These are phyloP conservation scores for Paradisaea rubra DNA, from an alignment of 2,113 vertebrate species.

Conservation along the genomic window DNA sequence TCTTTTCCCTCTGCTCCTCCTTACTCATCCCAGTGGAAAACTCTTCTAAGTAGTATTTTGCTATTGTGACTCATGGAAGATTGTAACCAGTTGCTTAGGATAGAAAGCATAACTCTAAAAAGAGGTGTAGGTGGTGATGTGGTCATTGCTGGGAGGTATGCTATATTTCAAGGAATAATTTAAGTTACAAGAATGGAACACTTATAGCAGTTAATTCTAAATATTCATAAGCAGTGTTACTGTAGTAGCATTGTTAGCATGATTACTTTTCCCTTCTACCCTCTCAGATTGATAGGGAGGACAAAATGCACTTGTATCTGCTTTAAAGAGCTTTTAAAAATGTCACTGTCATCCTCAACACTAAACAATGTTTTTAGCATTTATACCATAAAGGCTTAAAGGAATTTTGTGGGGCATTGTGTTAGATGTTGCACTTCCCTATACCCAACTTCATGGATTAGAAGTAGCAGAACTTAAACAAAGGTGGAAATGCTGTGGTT, in stretches of 20 bases:
- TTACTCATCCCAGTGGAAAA: neutral
- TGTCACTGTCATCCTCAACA: neutral
- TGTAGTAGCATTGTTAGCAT: neutral
- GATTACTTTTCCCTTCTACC: neutral
- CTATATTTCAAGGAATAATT: neutral
- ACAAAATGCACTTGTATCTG: neutral
- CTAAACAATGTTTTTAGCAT: neutral
- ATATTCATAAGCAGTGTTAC: neutral
- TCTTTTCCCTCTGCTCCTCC: neutral
- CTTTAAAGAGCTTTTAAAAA: neutral
- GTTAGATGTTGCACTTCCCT: neutral
- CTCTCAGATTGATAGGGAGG: neutral
- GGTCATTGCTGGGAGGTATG: neutral
- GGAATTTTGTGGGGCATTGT: neutral
- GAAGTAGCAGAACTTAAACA: neutral
- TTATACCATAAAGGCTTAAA: neutral
- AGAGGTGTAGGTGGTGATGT: neutral
- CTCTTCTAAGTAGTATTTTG: neutral
- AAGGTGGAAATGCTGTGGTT: neutral
- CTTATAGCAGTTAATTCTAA: neutral
- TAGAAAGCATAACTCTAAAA: neutral
- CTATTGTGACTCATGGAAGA: neutral
- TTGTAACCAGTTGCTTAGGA: neutral
- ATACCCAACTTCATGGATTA: accelerated
- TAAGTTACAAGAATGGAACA: neutral